phyloP scores from a whole-genome alignment of 2,797 vertebrate genomes.

The Todus mexicanus region DNA sequence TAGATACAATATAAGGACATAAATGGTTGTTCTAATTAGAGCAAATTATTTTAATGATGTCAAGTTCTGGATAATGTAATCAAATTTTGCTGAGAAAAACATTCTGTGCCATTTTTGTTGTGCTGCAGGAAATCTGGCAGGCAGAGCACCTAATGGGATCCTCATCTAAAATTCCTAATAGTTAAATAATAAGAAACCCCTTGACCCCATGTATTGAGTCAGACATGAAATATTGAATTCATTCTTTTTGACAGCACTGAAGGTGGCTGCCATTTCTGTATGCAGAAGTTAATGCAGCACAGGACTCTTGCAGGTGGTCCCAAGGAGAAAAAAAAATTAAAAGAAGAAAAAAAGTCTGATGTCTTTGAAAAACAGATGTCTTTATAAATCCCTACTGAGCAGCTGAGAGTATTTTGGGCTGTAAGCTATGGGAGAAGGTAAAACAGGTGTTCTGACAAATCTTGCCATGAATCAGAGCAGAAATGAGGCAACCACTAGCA shows the following conservation, averaged over 20 bases:
- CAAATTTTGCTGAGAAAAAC: background rate
- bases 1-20: background rate
- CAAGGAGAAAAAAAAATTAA: background rate
- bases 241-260: background rate
- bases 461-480: slow-evolving; percentile 2
- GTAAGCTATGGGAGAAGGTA: background rate
- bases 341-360: background rate
- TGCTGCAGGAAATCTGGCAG: background rate
- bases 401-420: background rate
- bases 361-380: background rate
- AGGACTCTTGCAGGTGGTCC: background rate
- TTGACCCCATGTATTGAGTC: background rate
- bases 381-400: background rate
- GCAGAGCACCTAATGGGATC: background rate
- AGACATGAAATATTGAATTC: background rate
- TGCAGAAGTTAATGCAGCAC: background rate
- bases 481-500: background rate
- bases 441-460: background rate
- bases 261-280: background rate
- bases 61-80: background rate
- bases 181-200: background rate
- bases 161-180: background rate
- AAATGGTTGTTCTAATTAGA: background rate
- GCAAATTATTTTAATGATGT: background rate
- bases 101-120: background rate